Percentiles rank a stretch among this genome's conserved stretches.
Conservation (phyloP, 2,888 invertebrate genomes). For the Nemapogon koenigi region DNA sequence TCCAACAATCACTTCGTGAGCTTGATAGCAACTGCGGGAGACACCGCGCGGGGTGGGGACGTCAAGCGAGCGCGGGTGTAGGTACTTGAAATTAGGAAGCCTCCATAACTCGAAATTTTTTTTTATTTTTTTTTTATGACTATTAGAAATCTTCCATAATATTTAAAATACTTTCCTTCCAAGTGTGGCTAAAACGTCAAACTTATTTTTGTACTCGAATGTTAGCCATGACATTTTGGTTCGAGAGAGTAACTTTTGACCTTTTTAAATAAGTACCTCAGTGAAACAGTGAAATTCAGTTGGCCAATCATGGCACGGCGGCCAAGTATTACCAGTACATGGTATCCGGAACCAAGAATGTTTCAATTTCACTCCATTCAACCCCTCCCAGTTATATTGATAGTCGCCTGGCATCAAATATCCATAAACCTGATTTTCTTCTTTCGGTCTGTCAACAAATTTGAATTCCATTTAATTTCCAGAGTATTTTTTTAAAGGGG, state of each 20-base stretch:
- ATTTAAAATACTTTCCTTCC: neutral
- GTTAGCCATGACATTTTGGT: too few relatives aligned
- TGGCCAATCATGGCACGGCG: constrained; percentile 40
- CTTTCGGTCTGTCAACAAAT: constrained; percentile 37
- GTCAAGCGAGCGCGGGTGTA: too few relatives aligned
- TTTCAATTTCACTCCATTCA: constrained; percentile 26
- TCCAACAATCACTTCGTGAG: too few relatives aligned
- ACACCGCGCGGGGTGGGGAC: too few relatives aligned
- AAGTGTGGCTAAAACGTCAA: neutral
- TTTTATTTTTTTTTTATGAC: too few relatives aligned
- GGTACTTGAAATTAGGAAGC: too few relatives aligned
- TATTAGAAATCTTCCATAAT: too few relatives aligned
- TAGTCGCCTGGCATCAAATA: constrained; percentile 48
- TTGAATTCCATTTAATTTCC: too few relatives aligned
- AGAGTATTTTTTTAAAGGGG: too few relatives aligned
- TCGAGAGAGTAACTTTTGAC: too few relatives aligned
- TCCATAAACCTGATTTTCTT: constrained; percentile 38
- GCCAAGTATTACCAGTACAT: constrained; percentile 50
- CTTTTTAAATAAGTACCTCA: constrained; percentile 29
- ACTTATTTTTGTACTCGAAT: neutral
- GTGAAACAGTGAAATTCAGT: constrained; percentile 46
- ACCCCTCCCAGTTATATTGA: constrained; percentile 27
- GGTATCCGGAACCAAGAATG: constrained; percentile 53
- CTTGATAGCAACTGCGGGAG: too few relatives aligned
- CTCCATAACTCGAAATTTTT: too few relatives aligned